These are phyloP conservation scores for Perizoma flavofasciatum DNA, from an alignment of 2,888 invertebrate genomes.

Conservation along the genomic window DNA sequence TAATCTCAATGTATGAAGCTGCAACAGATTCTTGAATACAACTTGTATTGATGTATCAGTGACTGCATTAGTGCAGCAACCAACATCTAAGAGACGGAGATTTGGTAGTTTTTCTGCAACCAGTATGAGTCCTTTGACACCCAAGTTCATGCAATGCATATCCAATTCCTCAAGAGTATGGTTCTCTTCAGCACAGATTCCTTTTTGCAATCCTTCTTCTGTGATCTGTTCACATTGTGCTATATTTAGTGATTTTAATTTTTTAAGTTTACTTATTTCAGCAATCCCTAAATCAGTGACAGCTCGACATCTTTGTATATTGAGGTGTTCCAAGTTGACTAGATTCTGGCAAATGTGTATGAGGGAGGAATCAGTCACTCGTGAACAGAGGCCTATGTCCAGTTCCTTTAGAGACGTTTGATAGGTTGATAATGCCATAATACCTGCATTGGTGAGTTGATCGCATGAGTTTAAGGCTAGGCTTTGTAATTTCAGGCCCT, in stretches of 20 bases:
- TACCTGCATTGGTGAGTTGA: conserved; percentile 85
- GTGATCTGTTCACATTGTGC: conserved; percentile 87
- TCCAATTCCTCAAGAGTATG: conserved; percentile 78
- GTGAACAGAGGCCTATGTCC: conserved; percentile 86
- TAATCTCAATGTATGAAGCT: conserved; percentile 84
- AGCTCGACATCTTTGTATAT: conserved; percentile 85
- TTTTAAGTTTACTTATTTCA: conserved; percentile 79
- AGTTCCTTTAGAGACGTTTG: conserved; percentile 84
- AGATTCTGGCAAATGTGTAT: conserved; percentile 84
- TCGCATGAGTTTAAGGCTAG: conserved; percentile 84
- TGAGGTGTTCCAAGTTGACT: conserved; percentile 82
- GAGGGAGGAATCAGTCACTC: conserved; percentile 86
- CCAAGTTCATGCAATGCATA: conserved; percentile 84
- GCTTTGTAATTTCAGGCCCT: conserved; percentile 77
- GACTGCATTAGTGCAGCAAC: conserved; percentile 88
- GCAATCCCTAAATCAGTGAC: conserved; percentile 85
- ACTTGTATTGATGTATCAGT: conserved; percentile 87
- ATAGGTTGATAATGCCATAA: conserved; percentile 78
- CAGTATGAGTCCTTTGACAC: conserved; percentile 84
- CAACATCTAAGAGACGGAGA: conserved; percentile 85
- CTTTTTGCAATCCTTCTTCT: conserved; percentile 84
- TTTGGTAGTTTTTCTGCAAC: conserved; percentile 84
- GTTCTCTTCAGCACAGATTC: conserved; percentile 82
- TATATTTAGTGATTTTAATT: conserved; percentile 85
- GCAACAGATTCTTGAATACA: conserved; percentile 85